Conservation (phyloP, 2,797 vertebrate genomes). For the Labeo calbasu region DNA sequence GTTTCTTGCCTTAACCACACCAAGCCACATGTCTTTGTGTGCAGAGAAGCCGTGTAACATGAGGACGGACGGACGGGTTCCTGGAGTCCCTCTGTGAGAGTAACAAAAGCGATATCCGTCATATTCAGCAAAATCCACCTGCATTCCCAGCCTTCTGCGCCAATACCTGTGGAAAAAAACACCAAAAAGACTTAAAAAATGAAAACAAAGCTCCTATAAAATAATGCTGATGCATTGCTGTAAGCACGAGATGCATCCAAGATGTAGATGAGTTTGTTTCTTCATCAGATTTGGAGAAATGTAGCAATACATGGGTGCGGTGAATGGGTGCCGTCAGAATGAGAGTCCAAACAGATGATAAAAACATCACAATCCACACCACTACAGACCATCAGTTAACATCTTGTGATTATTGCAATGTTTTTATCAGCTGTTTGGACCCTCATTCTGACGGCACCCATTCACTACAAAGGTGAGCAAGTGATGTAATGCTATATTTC, state of each 20-base stretch:
- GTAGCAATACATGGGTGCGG: no score
- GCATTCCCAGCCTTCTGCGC: slow-evolving; percentile 85
- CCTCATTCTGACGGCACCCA: no score
- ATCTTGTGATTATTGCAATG: no score
- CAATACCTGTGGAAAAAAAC: slow-evolving; percentile 80
- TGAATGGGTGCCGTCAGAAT: background rate
- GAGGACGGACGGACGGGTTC: slow-evolving; percentile 82
- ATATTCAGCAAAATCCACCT: slow-evolving; percentile 75
- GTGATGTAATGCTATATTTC: no score
- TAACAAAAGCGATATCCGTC: slow-evolving; percentile 91
- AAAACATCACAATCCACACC: background rate
- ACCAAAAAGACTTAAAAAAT: background rate
- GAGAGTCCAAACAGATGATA: background rate
- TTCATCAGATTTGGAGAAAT: no score
- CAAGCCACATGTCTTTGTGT: slow-evolving; percentile 96
- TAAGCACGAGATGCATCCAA: no score
- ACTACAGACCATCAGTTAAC: no score
- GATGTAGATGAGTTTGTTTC: no score
- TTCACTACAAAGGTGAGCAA: no score
- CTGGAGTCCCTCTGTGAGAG: slow-evolving; percentile 83
- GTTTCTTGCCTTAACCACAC: slow-evolving; percentile 84
- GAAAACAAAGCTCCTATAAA: background rate
- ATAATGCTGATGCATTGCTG: background rate
- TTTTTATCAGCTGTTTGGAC: no score
- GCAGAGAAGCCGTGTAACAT: slow-evolving; percentile 95